phyloP scores from a whole-genome alignment of 2,888 invertebrate genomes.

The Ariolimax columbianus region DNA sequence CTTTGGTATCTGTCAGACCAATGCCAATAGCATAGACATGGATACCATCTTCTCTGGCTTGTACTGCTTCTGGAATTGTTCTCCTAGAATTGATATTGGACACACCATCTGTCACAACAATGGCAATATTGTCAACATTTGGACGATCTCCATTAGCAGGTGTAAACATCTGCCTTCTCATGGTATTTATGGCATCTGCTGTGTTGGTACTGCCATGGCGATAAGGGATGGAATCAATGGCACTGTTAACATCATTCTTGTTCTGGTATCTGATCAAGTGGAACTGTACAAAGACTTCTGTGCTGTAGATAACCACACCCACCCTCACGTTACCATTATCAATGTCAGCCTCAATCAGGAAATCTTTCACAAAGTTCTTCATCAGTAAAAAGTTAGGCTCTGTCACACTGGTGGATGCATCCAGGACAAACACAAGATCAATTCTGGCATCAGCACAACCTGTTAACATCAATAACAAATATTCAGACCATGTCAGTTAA shows the following conservation, averaged over 20 bases:
- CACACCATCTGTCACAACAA: constrained; percentile 73
- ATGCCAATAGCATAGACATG: constrained; percentile 64
- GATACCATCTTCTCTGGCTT: constrained; percentile 58
- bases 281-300: constrained; percentile 66
- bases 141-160: constrained; percentile 66
- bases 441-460: constrained; percentile 55
- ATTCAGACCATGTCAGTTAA: neutral
- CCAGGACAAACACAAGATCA: constrained; percentile 70
- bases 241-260: constrained; percentile 60
- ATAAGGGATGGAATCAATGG: constrained; percentile 65
- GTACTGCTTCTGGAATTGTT: constrained; percentile 68
- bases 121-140: constrained; percentile 65
- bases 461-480: constrained; percentile 6
- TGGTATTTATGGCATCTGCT: constrained; percentile 61
- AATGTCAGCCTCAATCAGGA: constrained; percentile 61
- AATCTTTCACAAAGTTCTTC: constrained; percentile 62
- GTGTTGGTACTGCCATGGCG: constrained; percentile 67
- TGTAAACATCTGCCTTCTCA: constrained; percentile 60
- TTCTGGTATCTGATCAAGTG: constrained; percentile 63
- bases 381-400: constrained; percentile 62
- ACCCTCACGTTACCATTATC: constrained; percentile 63
- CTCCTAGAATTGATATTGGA: constrained; percentile 72
- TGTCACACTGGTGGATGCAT: constrained; percentile 70
- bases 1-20: constrained; percentile 63
- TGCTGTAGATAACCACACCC: constrained; percentile 60